Base-by-base conservation (phyloP, 2,797 vertebrate species). In the Echeneis naucrates region DNA sequence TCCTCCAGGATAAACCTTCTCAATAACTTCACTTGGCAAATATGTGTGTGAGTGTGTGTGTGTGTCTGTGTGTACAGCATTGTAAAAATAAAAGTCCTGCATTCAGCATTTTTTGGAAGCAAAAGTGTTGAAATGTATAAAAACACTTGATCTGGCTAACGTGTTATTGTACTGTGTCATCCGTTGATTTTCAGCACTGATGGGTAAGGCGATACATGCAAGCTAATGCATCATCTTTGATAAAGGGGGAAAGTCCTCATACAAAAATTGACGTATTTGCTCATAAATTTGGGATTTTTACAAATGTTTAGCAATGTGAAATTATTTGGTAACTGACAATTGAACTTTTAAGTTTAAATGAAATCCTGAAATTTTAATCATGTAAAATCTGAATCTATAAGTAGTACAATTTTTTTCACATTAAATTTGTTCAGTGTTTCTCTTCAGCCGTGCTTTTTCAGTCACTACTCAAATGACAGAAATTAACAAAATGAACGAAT, bases 21-120 rank as follows among this genome's bases (percentile, higher is more conserved):
- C 82, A 82, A 53, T 66, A 75, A 83, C 53, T 56, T 78, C 53
- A 59, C 30, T 52, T 68, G 60, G 42, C 60, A 33, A 33, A n/a
- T 53, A 27, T 56, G 51, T 53, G 7, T 24, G 10, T 37, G 37
- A 27, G 16, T 37, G 0, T 53, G 55, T 55, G 6, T 23, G n/a
- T 24, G 10, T 37, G 37, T 27, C 16, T 37, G 0, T 53, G 55
- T 55, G 6, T 23, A 27, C n/a, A 2, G 40, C 5, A 30, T 2
- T 59, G 12, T n/a, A 32, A 42, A 35, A 67, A 52, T 12, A 27
- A 45, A 44, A 51, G 45, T 45, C 30, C 21, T 38, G 35, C 6
- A 21, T 19, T 26, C 6, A 32, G 13, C 2, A 32, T 45, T 70
- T 68, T 30, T 35, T 2, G n/a, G 8, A 11, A 2, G 21, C 33